A percentile compares a stretch with the other conserved stretches of the same genome.
These are phyloP conservation scores for Drosophila novamexicana DNA, from an alignment of 1,140 invertebrate genomes.

Conservation along the genomic window DNA sequence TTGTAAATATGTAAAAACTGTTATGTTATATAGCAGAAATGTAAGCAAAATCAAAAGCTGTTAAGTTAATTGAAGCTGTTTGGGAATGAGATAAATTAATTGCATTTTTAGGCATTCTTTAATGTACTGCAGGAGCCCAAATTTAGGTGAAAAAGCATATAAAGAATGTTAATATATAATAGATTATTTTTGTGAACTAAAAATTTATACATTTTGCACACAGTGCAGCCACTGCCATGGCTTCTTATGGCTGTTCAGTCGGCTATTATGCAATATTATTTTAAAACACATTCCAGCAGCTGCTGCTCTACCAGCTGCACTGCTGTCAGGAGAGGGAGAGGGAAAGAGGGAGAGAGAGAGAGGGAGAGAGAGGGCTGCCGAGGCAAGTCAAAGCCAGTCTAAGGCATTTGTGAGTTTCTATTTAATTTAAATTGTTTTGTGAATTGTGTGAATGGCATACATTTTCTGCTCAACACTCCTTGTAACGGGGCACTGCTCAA, in stretches of 20 bases:
- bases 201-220: neutral
- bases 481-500: constrained; percentile 9
- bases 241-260: constrained; percentile 23
- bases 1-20: no score
- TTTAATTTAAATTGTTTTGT: constrained; percentile 80
- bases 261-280: constrained; percentile 80
- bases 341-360: neutral
- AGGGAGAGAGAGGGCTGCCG: neutral
- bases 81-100: no score
- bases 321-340: neutral
- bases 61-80: no score
- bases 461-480: constrained; percentile 47
- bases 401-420: constrained; percentile 60
- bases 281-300: constrained; percentile 64
- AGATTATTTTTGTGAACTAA: neutral
- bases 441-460: constrained; percentile 50
- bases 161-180: neutral
- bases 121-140: no score
- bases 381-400: constrained; percentile 12
- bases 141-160: no score
- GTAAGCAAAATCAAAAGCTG: constrained; percentile 3
- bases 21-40: constrained; percentile 1
- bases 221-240: constrained; percentile 4
- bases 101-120: no score
- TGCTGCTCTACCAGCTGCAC: constrained; percentile 1